Evolutionary conservation across 2,888 invertebrate species (phyloP), one percentile per base, ranked within the genome.

Genomic region (Noctuana brunneofusca): DNA sequence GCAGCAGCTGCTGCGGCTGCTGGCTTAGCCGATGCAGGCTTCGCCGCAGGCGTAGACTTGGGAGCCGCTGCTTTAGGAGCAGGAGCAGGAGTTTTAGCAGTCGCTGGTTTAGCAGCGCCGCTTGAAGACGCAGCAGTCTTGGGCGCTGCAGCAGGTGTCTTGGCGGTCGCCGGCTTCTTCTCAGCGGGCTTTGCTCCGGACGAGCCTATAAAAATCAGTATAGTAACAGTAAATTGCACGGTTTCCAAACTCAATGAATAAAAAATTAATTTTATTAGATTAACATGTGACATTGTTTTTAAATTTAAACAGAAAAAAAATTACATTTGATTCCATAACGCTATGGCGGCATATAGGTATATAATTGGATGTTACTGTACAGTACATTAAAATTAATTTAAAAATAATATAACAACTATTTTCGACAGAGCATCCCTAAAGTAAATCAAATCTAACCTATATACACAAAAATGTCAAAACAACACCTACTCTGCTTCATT

Each of bases 11-110:
- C 83, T 6, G 86, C 35, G 3, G 35, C 79, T 8, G 87, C 72
- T 8, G 55, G 85, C 67, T 92, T 92, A 1, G 89, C 80, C 9
- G 92, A 81, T 14, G 88, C 87, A 66, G 89, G 84, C 67, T 92
- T 92, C 11, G 90, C 80, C 58, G 93, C 84, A 50, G 93, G 90
- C 68, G 89, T 89, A 73, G 92, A 78, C 54, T 86, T 85, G 2
- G 88, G 80, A 35, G 89, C 82, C 43, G 90, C 83, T 16, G 92
- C 87, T 67, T 88, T 85, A 56, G 87, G 81, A n/a, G 88, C 86
- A 56, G 88, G 79, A 0, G 88, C 87, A 53, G 86, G 86, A 12
- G 85, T 83, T 71, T 87, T 87, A 6, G 89, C 86, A 22, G 87
- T 75, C 14, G 87, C 84, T 6, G 87, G 81, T 68, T 87, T 87